Evolutionary conservation across 2,797 vertebrate genomes (phyloP).

Genomic region (Acanthiza pusilla): DNA sequence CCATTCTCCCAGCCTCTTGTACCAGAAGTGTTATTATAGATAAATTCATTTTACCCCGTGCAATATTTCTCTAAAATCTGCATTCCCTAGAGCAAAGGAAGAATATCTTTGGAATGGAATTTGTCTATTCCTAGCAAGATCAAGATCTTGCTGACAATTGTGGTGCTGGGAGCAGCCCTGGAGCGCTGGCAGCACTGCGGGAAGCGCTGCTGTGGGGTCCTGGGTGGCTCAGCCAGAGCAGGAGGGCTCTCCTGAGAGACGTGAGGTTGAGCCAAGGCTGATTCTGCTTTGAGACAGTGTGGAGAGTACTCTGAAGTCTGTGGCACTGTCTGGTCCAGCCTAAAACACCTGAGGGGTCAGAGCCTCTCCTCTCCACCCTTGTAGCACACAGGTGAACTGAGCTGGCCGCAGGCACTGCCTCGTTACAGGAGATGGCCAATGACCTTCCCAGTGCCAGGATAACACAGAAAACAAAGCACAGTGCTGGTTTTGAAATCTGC

Average conservation of each 20-base stretch:
- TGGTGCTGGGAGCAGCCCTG: fast-evolving
- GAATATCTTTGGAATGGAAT: background rate
- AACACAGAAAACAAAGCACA: fast-evolving
- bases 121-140: background rate
- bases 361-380: background rate
- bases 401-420: fast-evolving
- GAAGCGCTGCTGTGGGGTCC: background rate
- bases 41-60: background rate
- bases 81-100: background rate
- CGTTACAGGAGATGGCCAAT: fast-evolving
- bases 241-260: background rate
- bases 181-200: fast-evolving
- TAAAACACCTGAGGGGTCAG: background rate
- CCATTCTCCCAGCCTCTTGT: background rate
- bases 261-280: background rate
- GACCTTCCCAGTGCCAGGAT: background rate
- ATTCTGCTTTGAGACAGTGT: fast-evolving
- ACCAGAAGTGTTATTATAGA: background rate
- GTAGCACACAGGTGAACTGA: fast-evolving
- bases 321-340: background rate
- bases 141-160: fast-evolving
- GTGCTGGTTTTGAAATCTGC: background rate
- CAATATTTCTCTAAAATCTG: background rate
- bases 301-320: background rate
- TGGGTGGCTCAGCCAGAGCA: background rate